Evolutionary conservation across 2,113 vertebrate species (phyloP).

Genomic region (Oplegnathus fasciatus): DNA sequence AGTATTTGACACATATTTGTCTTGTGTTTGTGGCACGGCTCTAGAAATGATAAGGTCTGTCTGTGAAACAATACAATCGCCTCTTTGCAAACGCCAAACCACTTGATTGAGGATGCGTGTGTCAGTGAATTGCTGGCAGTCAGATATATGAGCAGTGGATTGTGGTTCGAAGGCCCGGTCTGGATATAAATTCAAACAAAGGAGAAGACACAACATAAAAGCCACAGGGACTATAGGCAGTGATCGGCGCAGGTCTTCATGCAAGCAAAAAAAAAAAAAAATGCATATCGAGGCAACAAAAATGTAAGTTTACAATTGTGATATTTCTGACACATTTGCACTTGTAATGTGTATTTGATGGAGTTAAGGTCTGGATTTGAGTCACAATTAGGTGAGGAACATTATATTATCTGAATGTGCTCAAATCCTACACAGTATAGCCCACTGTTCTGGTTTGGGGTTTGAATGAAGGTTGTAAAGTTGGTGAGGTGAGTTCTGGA

Average conservation of each 20-base stretch:
- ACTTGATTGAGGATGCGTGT: slow-evolving; percentile 66
- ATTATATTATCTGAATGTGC: not conserved
- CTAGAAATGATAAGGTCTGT: slow-evolving; percentile 36
- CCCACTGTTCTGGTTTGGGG: not conserved
- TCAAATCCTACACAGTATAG: not conserved
- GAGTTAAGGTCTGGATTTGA: not conserved
- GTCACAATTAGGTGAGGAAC: not conserved
- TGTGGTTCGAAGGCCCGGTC: slow-evolving; percentile 62
- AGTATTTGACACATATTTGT: slow-evolving; percentile 35
- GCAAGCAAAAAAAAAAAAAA: not conserved
- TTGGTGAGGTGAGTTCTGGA: slow-evolving; percentile 56
- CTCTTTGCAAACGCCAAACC: slow-evolving; percentile 54
- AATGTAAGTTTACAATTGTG: slow-evolving; percentile 1
- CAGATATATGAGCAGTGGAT: slow-evolving; percentile 18
- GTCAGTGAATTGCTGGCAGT: slow-evolving; percentile 46
- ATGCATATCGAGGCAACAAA: not conserved
- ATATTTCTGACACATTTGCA: not conserved
- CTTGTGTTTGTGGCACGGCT: slow-evolving; percentile 16
- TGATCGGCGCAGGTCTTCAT: slow-evolving; percentile 42
- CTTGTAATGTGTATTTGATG: not conserved
- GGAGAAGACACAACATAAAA: slow-evolving; percentile 45
- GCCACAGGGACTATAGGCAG: slow-evolving; percentile 10
- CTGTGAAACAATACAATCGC: slow-evolving; percentile 52
- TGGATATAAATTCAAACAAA: slow-evolving; percentile 64
- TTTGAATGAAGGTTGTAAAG: slow-evolving; percentile 30